These are phyloP conservation scores for Rattus norvegicus DNA, from an alignment of 2,113 vertebrate genomes.

Conservation along the genomic window GRCr8 NC_086021.1:175537001-175537500, in stretches of 20 bases:
- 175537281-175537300: neutral
- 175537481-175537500: neutral
- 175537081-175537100: neutral
- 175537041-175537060: neutral
- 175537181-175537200: neutral
- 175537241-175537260: neutral
- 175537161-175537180: neutral
- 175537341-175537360: neutral
- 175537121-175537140: neutral
- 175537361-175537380: neutral
- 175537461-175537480: neutral
- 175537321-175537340: neutral
- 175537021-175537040: neutral
- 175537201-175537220: neutral
- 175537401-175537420: neutral
- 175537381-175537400: neutral
- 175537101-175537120: neutral
- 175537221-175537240: neutral
- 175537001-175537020: neutral
- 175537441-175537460: fast-evolving
- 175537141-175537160: neutral
- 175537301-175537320: neutral
- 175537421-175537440: fast-evolving
- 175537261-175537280: neutral
- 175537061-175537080: neutral